Percentiles rank a stretch among this genome's conserved stretches.
These are phyloP conservation scores for Coreoperca whiteheadi DNA, from an alignment of 2,113 vertebrate species.

Conservation along the genomic window DNA sequence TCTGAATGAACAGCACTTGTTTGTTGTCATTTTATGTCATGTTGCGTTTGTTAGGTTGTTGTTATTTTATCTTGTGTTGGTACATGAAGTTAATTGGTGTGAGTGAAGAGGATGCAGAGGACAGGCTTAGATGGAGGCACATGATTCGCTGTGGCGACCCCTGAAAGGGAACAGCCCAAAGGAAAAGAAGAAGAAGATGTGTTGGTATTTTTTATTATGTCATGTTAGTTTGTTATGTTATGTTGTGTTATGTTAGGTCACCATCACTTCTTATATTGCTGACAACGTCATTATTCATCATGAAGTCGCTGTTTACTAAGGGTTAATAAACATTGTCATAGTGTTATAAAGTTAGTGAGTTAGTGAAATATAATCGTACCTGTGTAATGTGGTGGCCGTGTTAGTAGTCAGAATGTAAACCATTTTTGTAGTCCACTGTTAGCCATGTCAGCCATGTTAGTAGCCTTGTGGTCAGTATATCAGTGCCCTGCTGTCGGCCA, in stretches of 20 bases:
- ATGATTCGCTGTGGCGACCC: no score
- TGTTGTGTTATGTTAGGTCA: not conserved
- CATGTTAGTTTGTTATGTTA: no score
- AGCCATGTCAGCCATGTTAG: constrained; percentile 26
- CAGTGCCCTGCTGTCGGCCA: not conserved
- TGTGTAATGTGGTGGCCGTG: constrained; percentile 5
- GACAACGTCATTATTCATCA: not conserved
- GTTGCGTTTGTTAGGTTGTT: no score
- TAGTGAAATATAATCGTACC: constrained; percentile 23
- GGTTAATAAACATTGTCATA: no score
- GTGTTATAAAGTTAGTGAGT: not conserved
- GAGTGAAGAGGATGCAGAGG: no score
- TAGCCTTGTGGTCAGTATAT: not conserved
- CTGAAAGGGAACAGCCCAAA: no score
- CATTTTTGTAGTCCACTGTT: constrained; percentile 25
- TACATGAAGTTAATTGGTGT: no score
- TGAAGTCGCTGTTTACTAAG: not conserved
- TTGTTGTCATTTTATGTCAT: not conserved
- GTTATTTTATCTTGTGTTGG: not conserved
- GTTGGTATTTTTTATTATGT: no score
- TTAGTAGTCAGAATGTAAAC: constrained; percentile 31
- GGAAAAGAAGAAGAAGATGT: no score
- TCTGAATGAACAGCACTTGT: no score
- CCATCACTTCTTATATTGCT: no score
- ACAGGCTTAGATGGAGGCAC: no score